Evolutionary conservation across 2,797 vertebrate species (phyloP).

Genomic region (Margarornis squamiger): DNA sequence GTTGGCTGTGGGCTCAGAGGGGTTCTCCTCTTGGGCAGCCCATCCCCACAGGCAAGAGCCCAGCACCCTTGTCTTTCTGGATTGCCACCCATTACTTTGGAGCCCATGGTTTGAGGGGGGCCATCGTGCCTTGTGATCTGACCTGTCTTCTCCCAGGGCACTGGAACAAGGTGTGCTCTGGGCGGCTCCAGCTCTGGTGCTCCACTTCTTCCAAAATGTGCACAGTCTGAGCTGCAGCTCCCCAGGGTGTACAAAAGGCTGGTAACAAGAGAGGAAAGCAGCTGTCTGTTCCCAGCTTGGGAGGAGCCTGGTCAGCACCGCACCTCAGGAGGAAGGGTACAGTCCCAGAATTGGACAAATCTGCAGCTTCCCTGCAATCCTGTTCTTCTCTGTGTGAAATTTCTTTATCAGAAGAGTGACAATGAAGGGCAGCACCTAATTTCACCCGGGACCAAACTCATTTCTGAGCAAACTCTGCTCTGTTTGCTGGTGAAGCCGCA

Average conservation of each 20-base stretch:
- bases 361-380: not conserved
- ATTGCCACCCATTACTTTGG: not conserved
- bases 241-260: not conserved
- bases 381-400: not conserved
- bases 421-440: not conserved
- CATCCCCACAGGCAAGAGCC: not conserved
- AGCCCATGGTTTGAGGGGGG: rapidly evolving
- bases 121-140: not conserved
- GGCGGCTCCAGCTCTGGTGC: not conserved
- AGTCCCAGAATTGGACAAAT: not conserved
- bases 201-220: not conserved
- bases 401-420: not conserved
- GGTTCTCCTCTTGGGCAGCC: rapidly evolving
- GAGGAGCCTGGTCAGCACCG: not conserved
- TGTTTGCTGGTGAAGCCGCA: not conserved
- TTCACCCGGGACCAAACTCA: not conserved
- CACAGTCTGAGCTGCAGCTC: not conserved
- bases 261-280: not conserved
- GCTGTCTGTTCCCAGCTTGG: not conserved
- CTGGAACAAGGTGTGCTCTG: not conserved
- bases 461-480: not conserved
- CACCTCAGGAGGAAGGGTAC: not conserved
- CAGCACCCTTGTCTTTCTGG: not conserved
- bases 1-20: not conserved
- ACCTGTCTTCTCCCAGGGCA: not conserved